Conservation (phyloP, 2,113 vertebrate species). For the Crocuta crocuta region DNA sequence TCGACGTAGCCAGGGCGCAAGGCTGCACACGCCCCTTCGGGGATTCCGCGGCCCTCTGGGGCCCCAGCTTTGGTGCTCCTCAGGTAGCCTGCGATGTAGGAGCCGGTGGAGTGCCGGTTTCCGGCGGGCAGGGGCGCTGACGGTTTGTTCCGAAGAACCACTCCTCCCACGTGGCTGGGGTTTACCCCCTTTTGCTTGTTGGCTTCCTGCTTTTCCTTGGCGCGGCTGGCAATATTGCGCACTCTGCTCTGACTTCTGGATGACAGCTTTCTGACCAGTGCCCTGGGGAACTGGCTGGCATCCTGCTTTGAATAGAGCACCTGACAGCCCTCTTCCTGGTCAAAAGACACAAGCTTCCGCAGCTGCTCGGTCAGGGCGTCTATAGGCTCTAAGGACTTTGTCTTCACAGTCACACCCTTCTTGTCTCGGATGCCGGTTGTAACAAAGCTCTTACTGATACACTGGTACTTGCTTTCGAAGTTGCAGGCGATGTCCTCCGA, state of each 20-base stretch:
- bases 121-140: conserved; percentile 78
- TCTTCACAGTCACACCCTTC: conserved; percentile 75
- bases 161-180: conserved; percentile 76
- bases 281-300: conserved; percentile 87
- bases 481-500: conserved; percentile 98
- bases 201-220: conserved; percentile 95
- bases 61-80: conserved; percentile 76
- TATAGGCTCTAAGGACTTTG: conserved; percentile 82
- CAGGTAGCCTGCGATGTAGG: conserved; percentile 94
- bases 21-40: conserved; percentile 92
- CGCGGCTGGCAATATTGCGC: conserved; percentile 96
- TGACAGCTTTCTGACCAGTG: conserved; percentile 93
- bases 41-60: conserved; percentile 90
- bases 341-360: conserved; percentile 92
- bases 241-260: conserved; percentile 98
- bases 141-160: conserved; percentile 91
- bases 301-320: conserved; percentile 74
- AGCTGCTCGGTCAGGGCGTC: conserved; percentile 95
- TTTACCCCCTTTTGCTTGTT: conserved; percentile 84
- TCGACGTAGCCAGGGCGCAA: conserved; percentile 86
- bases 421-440: conserved; percentile 89
- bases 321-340: conserved; percentile 88
- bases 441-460: conserved; percentile 96
- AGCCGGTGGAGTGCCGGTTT: conserved; percentile 96
- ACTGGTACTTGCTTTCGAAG: conserved; percentile 98